phyloP scores from a whole-genome alignment of 2,888 invertebrate species.

The Sycophila texana region DNA sequence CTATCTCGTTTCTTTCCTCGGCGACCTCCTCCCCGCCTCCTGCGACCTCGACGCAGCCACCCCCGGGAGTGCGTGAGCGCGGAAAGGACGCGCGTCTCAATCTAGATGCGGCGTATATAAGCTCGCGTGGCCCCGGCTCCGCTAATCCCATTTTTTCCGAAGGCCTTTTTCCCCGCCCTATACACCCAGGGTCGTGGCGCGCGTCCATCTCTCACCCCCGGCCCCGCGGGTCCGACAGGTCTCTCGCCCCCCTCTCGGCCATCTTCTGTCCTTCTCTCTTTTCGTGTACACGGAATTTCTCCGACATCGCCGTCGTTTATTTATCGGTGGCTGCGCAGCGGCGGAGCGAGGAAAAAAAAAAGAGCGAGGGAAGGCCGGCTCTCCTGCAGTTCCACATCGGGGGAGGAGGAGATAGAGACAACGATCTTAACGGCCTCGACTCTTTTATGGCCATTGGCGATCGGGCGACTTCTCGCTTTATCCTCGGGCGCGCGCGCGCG shows the following conservation, averaged over 20 bases:
- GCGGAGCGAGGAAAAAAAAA: conserved; percentile 48
- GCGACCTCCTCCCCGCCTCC: conserved; percentile 40
- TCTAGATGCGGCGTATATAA: conserved; percentile 65
- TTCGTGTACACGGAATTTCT: conserved; percentile 34
- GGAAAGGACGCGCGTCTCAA: conserved; percentile 65
- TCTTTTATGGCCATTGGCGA: conserved; percentile 59
- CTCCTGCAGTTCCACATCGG: conserved; percentile 31
- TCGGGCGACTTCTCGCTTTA: conserved; percentile 59
- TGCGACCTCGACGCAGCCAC: conserved; percentile 35
- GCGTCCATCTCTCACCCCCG: conserved; percentile 32
- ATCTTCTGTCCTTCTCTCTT: conserved; percentile 38
- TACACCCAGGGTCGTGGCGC: conserved; percentile 24
- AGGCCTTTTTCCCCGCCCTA: conserved; percentile 48
- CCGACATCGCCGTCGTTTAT: conserved; percentile 62
- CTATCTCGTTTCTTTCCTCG: conserved; percentile 52
- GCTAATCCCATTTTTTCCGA: conserved; percentile 63
- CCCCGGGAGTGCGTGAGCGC: conserved; percentile 18
- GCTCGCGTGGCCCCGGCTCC: conserved; percentile 26
- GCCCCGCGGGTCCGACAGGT: conserved; percentile 14
- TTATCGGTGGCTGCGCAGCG: conserved; percentile 60
- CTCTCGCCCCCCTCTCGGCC: conserved; percentile 20
- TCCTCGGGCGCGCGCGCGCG: conserved; percentile 2
- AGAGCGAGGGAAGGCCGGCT: conserved; percentile 23
- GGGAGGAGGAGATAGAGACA: conserved; percentile 60
- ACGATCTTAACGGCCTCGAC: conserved; percentile 67